Evolutionary conservation across 2,888 invertebrate species (phyloP).

Genomic region (Mythimna vitellina): DNA sequence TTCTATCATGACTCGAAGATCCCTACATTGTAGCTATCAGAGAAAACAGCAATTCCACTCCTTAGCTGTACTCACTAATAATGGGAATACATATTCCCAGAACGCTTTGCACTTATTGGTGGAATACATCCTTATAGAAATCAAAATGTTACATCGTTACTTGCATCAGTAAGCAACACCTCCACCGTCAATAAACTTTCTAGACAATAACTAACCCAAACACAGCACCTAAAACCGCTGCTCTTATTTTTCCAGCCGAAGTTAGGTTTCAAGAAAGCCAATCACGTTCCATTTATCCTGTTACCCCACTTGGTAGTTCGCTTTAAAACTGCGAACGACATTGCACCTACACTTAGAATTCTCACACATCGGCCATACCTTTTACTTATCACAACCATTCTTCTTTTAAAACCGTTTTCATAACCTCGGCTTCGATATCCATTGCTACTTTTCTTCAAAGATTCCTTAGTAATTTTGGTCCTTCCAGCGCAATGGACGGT

Average conservation of each 20-base stretch:
- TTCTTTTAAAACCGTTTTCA: constrained; percentile 7
- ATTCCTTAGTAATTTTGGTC: fast-evolving
- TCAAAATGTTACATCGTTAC: background rate
- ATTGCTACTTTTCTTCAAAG: constrained; percentile 24
- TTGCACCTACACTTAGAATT: constrained; percentile 75
- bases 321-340: constrained; percentile 68
- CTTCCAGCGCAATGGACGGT: constrained; percentile 34
- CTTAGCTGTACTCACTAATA: too few relatives aligned
- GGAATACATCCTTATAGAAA: background rate
- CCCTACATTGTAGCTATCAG: too few relatives aligned
- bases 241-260: constrained; percentile 33
- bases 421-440: constrained; percentile 23
- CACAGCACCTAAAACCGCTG: constrained; percentile 25
- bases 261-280: constrained; percentile 63
- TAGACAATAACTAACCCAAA: constrained; percentile 13
- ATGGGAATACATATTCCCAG: too few relatives aligned
- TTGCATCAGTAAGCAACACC: background rate
- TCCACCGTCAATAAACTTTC: background rate
- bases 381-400: constrained; percentile 71
- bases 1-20: too few relatives aligned
- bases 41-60: too few relatives aligned
- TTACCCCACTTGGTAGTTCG: constrained; percentile 60
- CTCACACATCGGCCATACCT: constrained; percentile 74
- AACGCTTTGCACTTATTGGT: too few relatives aligned
- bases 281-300: constrained; percentile 66